Evolutionary conservation across 2,888 invertebrate genomes (phyloP).

Genomic region (Oxyteleia sp.): DNA sequence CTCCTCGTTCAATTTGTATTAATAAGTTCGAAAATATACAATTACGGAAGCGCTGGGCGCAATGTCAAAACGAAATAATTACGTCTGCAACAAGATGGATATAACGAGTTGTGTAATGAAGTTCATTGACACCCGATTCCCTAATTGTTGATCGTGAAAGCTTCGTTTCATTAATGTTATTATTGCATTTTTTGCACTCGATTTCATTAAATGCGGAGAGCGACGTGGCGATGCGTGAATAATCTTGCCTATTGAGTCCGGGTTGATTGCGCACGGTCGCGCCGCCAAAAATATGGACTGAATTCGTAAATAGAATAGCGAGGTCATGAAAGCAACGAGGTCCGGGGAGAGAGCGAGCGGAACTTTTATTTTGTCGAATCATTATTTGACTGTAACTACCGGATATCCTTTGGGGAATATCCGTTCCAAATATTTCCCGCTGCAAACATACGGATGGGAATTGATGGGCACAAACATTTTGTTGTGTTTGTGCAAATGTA

Average conservation of each 20-base stretch:
- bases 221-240: constrained; percentile 72
- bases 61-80: constrained; percentile 26
- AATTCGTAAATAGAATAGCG: constrained; percentile 72
- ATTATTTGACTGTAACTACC: constrained; percentile 73
- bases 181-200: constrained; percentile 78
- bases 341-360: constrained; percentile 29
- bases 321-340: constrained; percentile 66
- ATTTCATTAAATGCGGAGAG: constrained; percentile 75
- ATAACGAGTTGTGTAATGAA: constrained; percentile 49
- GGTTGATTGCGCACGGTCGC: constrained; percentile 69
- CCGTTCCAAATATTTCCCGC: constrained; percentile 71
- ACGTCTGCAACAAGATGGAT: constrained; percentile 29
- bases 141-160: constrained; percentile 58
- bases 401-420: constrained; percentile 74
- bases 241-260: constrained; percentile 74
- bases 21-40: constrained; percentile 25
- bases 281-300: constrained; percentile 68
- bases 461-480: constrained; percentile 69
- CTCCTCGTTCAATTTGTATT: constrained; percentile 28
- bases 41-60: constrained; percentile 6
- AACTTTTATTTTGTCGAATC: constrained; percentile 71
- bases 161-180: constrained; percentile 79
- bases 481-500: constrained; percentile 63
- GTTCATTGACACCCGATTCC: constrained; percentile 38
- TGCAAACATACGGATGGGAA: constrained; percentile 68